A percentile compares a stretch with the other conserved stretches of the same genome.
These are phyloP conservation scores for Loxodonta africana DNA, from an alignment of 2,113 vertebrate species.

Conservation along the genomic window DNA sequence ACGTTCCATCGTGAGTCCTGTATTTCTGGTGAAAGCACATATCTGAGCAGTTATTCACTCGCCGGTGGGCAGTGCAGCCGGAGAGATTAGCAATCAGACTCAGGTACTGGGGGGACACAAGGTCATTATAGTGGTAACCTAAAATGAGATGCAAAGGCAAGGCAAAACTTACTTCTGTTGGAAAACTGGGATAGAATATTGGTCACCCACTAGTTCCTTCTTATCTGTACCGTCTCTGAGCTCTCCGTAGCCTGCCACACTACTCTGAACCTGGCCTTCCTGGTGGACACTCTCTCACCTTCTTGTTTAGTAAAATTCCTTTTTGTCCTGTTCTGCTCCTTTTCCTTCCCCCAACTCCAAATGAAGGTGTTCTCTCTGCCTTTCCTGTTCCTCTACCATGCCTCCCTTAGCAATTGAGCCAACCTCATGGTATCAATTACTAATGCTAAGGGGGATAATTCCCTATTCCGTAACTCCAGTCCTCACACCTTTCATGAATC, in stretches of 20 bases:
- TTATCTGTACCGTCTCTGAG: not conserved
- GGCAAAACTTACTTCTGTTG: not conserved
- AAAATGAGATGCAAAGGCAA: slow-evolving; percentile 59
- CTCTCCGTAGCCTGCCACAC: no score
- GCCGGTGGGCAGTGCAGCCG: slow-evolving; percentile 96
- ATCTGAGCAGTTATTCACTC: slow-evolving; percentile 98
- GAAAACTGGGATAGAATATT: not conserved
- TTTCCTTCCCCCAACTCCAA: not conserved
- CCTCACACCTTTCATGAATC: accelerated
- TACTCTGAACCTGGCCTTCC: not conserved
- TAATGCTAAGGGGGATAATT: not conserved
- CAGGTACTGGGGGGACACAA: slow-evolving; percentile 97
- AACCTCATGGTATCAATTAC: not conserved
- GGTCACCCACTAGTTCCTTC: not conserved
- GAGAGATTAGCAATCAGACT: slow-evolving; percentile 98
- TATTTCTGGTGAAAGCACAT: slow-evolving; percentile 99
- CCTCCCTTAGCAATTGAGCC: not conserved
- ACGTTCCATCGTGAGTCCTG: slow-evolving; percentile 96
- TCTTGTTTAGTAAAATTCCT: not conserved
- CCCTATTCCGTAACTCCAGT: not conserved
- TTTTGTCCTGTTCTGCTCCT: not conserved
- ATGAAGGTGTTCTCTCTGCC: not conserved
- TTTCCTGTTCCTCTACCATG: not conserved
- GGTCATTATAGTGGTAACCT: slow-evolving; percentile 99
- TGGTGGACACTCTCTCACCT: not conserved